phyloP scores from a whole-genome alignment of 37 sponge, comb jelly and placozoan species.

The Bolinopsis microptera region DNA sequence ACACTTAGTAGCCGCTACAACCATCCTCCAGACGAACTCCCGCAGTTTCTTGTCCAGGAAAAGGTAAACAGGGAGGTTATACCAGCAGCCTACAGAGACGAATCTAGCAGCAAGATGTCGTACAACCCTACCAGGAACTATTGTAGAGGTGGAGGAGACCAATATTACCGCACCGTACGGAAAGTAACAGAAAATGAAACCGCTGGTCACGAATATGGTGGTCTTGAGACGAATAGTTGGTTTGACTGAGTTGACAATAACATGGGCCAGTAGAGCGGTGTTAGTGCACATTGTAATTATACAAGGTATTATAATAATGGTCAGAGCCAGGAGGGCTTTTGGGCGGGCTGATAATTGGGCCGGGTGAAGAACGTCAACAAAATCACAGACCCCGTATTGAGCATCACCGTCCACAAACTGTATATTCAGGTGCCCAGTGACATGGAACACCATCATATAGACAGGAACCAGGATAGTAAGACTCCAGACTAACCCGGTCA shows the following conservation, averaged over 20 bases:
- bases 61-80: neutral
- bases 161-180: slow-evolving; percentile 21
- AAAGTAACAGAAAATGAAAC: neutral
- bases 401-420: neutral
- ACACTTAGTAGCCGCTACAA: neutral
- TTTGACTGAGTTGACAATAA: neutral
- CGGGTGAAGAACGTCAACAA: neutral
- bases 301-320: neutral
- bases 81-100: slow-evolving; percentile 1
- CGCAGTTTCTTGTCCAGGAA: neutral
- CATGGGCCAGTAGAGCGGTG: neutral
- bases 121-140: neutral
- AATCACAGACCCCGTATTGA: neutral
- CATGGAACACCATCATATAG: neutral
- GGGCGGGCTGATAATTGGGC: neutral
- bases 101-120: slow-evolving; percentile 24
- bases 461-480: neutral
- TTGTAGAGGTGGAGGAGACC: neutral
- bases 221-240: neutral
- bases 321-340: neutral
- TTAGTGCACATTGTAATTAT: neutral
- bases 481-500: neutral
- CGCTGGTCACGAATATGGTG: neutral
- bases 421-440: neutral
- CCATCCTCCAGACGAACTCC: neutral